Evolutionary conservation across 2,888 invertebrate species (phyloP).

Genomic region (Acrobasis consociella): DNA sequence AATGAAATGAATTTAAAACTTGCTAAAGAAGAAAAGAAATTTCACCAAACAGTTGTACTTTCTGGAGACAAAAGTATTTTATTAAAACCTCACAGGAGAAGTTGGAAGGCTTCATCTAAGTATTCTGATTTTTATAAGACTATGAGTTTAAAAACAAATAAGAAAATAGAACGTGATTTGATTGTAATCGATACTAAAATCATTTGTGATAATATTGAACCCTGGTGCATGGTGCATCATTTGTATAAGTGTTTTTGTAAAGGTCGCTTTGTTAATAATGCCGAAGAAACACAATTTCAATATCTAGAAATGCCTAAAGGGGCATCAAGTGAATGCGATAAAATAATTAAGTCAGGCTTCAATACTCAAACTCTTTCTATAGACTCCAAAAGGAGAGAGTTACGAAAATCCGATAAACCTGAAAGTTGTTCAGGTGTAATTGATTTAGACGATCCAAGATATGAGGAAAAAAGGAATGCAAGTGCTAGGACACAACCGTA

Average conservation of each 20-base stretch:
- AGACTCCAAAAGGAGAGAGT: background rate
- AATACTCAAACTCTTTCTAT: conserved; percentile 12
- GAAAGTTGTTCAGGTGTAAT: background rate
- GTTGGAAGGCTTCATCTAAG: conserved; percentile 83
- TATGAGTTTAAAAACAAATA: conserved; percentile 49
- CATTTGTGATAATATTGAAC: conserved; percentile 73
- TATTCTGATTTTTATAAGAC: conserved; percentile 80
- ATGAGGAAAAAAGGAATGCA: conserved; percentile 21
- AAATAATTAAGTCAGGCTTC: background rate
- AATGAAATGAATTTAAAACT: conserved; percentile 79
- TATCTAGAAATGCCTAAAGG: background rate
- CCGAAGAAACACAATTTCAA: conserved; percentile 2
- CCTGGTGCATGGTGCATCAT: conserved; percentile 86
- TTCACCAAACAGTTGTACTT: conserved; percentile 87
- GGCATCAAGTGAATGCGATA: background rate
- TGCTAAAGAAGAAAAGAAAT: conserved; percentile 87
- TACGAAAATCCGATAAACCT: background rate
- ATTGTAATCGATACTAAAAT: conserved; percentile 51
- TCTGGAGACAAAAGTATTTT: conserved; percentile 85
- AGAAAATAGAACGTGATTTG: conserved; percentile 40
- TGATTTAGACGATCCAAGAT: conserved; percentile 1
- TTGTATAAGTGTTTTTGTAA: conserved; percentile 86
- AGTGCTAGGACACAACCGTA: conserved; percentile 56
- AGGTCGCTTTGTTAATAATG: conserved; percentile 53
- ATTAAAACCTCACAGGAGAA: conserved; percentile 82